Base-by-base conservation (phyloP, 2,888 invertebrate genomes). In the Chaitophorus viminalis region DNA sequence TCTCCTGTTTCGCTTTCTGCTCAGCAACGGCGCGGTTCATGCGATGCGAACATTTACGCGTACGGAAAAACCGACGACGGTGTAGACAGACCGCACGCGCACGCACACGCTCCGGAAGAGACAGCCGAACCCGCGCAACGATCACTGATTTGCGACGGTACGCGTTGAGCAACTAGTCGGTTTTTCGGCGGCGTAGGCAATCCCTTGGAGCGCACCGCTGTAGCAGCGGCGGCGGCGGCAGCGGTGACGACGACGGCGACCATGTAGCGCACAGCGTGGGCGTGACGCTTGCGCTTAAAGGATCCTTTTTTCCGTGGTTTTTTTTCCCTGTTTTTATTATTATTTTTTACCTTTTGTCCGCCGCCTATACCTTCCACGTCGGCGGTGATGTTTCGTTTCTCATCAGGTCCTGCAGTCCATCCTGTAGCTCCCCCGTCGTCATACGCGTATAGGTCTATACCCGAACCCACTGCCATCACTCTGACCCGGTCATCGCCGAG, bases 131-230 rank as follows among this genome's bases (percentile, higher is more conserved):
- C 31, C 75, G 74, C 83, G 65, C 60, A 25, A 76, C 84, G 76
- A 68, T 68, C 83, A 54, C 68, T 78, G 77, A 54, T 39, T 31
- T 52, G 29, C 72, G 86, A 52, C 77, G 70, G 85, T 79, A 54
- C 70, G 79, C 74, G 72, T 60, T 31, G 86, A 87, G 86, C 86
- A 87, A 87, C 86, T 87, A 25, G 86, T 87, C 86, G 86, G 86
- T 85, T 82, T 82, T 82, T 60, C 82, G 46, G 33, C 77, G 52
- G 68, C 68, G 36, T 25, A 46, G n/a, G 29, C 68, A 68, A 68
- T 77, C 77, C 65, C 70, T 77, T 21, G 46, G 77, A 77, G 52
- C 84, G 82, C 82, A 46, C 46, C 72, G 39, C 68, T 46, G 17
- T 74, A 33, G 52, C 85, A 70, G 29, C 68, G 65, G 17, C 82